Conservation (phyloP, 2,888 invertebrate genomes). For the Drosophila melanosoma region DNA sequence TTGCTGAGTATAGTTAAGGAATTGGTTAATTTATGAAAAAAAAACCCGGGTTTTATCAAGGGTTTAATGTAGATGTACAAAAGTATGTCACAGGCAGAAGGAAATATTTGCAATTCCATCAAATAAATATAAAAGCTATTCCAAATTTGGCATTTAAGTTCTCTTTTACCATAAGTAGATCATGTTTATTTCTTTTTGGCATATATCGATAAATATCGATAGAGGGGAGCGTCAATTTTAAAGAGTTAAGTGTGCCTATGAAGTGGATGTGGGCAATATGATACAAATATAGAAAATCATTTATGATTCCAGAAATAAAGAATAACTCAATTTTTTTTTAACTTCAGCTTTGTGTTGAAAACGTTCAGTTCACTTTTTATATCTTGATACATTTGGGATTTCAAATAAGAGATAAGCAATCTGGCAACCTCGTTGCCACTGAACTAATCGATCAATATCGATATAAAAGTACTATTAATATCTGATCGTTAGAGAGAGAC, state of each 20-base stretch:
- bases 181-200: too few species aligned
- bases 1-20: background rate
- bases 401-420: too few species aligned
- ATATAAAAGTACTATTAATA: too few species aligned
- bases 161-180: too few species aligned
- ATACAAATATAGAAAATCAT: background rate
- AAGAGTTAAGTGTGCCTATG: background rate
- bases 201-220: background rate
- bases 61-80: background rate
- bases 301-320: background rate
- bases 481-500: too few species aligned
- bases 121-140: background rate
- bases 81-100: background rate
- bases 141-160: background rate
- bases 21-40: background rate
- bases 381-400: too few species aligned
- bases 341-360: background rate
- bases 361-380: background rate
- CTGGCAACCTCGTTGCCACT: too few species aligned
- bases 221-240: too few species aligned
- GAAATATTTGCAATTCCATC: background rate
- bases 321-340: rapidly evolving
- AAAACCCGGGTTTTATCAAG: background rate
- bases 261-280: background rate
- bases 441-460: too few species aligned